Conservation (phyloP, 2,888 invertebrate genomes). For the Oasisia sp. region DNA sequence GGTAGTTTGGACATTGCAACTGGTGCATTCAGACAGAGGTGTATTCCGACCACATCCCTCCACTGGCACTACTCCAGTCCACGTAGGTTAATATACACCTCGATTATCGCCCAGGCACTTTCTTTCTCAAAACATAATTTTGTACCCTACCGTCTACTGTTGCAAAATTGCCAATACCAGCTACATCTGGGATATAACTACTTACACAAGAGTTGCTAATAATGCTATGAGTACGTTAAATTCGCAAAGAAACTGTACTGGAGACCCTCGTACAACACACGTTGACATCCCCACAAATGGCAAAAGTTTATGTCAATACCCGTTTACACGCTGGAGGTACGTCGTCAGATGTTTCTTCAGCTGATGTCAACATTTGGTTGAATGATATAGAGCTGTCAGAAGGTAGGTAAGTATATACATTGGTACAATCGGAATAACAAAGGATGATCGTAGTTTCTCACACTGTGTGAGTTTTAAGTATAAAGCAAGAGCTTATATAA, state of each 20-base stretch:
- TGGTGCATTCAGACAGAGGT: no score
- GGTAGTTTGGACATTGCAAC: no score
- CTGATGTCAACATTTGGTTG: neutral
- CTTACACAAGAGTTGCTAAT: neutral
- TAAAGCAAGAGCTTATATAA: neutral
- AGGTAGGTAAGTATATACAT: neutral
- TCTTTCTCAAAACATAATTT: neutral
- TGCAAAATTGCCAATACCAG: neutral
- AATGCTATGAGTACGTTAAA: neutral
- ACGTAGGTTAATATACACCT: neutral
- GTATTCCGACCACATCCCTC: no score
- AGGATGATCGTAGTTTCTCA: neutral
- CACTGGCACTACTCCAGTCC: no score
- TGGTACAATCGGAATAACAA: neutral
- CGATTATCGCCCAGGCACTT: neutral
- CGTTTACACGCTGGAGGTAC: neutral
- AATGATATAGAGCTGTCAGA: neutral
- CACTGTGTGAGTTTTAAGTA: neutral
- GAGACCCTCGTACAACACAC: neutral
- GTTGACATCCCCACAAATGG: neutral
- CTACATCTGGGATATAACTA: neutral
- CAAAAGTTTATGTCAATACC: neutral
- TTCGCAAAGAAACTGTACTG: neutral
- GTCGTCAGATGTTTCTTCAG: neutral
- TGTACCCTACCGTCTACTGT: neutral